Base-by-base conservation (phyloP, 2,113 vertebrate species). In the Ploceus nigricollis region DNA sequence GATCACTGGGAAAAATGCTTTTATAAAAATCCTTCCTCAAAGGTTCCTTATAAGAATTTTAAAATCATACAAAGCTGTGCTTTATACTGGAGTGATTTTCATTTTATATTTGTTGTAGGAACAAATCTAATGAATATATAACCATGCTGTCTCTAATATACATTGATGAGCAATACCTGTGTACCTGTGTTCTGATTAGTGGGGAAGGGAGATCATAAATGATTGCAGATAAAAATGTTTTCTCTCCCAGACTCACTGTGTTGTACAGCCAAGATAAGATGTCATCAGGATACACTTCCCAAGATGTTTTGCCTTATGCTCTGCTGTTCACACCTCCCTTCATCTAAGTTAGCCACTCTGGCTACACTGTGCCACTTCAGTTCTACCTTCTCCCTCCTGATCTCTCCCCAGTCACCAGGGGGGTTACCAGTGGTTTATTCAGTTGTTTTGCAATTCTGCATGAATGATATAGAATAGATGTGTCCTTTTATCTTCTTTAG, bases 281-380 rank as follows among this genome's bases (percentile, higher is more conserved):
- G 60, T 81, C 86, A 91, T 89, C 80, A 71, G 93, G 65, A 78
- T 89, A 56, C 40, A 78, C 76, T 94, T 95, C 80, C 91, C 93
- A 95, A 97, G 89, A 92, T 92, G 86, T 95, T 95, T 92, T 89
- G 93, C 93, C 93, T 95, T 93, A 78, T 93, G 76, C 91, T 94
- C 71, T 89, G 50, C 88, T 83, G 35, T 94, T 97, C 68, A 40
- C 91, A 71, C 68, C 65, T 95, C 76, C 39, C 27, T 89, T 80
- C 90, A 40, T 77, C 54, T 81, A 47, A 77, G 85, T 86, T 80
- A 93, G 89, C 79, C 60, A 47, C 83, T 35, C 76, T 75, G 58
- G 60, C 76, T 94, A n/a, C 39, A 51, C 76, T 56, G 0, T 87
- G 68, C 68, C 60, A 9, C 72, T 96, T 82, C 50, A 90, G 35